phyloP scores from a whole-genome alignment of 64 coral and sea anemone genomes.

The Acropora tenuis region DNA sequence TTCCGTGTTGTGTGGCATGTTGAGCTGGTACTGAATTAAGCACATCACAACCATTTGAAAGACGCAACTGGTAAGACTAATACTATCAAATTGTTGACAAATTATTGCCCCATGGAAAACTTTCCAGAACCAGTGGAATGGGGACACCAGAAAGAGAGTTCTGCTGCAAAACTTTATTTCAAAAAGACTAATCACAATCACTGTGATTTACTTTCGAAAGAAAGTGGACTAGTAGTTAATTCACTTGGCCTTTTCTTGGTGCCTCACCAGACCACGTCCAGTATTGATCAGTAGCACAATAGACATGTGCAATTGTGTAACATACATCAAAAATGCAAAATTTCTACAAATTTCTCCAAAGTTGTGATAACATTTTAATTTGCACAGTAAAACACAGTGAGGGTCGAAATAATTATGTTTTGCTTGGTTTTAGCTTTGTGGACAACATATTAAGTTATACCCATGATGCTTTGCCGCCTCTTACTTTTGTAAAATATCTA shows the following conservation, averaged over 20 bases:
- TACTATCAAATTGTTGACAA: background rate
- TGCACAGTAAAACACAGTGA: no score
- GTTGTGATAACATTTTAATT: no score
- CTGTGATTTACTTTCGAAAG: conserved; percentile 24
- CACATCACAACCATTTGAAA: conserved; percentile 41
- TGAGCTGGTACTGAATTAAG: conserved; percentile 53
- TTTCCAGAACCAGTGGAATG: conserved; percentile 1
- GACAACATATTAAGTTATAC: no score
- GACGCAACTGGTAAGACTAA: conserved; percentile 39
- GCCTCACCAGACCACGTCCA: conserved; percentile 16
- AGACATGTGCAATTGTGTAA: no score
- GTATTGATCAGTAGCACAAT: background rate
- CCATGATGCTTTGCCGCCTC: no score
- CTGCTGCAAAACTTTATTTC: no score
- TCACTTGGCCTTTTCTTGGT: conserved; percentile 46
- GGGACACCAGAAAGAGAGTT: background rate
- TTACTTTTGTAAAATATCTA: no score
- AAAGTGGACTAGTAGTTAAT: conserved; percentile 43
- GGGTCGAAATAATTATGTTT: no score
- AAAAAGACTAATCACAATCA: background rate
- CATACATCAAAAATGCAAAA: no score
- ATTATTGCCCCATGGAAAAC: conserved; percentile 46
- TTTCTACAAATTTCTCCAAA: no score
- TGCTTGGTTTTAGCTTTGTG: no score
- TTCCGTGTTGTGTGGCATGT: conserved; percentile 39